A percentile compares a stretch with the other conserved stretches of the same genome.
These are phyloP conservation scores for Bombus impatiens DNA, from an alignment of 1,140 invertebrate genomes.

Conservation along the genomic window DNA sequence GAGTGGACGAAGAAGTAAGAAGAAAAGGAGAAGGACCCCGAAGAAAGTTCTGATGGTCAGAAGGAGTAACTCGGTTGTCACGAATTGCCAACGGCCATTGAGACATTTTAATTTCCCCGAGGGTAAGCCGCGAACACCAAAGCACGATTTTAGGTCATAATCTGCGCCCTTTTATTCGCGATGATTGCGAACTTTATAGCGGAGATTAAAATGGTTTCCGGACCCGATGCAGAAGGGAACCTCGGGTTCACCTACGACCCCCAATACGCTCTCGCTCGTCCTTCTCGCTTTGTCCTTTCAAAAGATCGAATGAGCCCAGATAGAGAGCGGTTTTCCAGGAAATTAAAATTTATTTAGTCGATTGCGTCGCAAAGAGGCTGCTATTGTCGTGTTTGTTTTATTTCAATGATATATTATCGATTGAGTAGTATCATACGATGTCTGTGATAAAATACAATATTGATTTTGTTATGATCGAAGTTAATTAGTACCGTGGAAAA, in stretches of 20 bases:
- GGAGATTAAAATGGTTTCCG: constrained; percentile 43
- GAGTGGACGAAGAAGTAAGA: too few species aligned
- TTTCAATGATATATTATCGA: not conserved
- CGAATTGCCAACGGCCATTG: constrained; percentile 33
- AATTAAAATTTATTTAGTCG: not conserved
- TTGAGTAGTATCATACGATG: not conserved
- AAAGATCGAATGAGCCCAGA: not conserved
- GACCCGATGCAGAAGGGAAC: not conserved
- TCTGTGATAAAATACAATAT: not conserved
- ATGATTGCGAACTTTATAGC: constrained; percentile 48
- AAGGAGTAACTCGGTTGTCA: constrained; percentile 31
- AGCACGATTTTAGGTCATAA: constrained; percentile 45
- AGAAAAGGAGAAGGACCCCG: not conserved
- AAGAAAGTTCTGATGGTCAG: not conserved
- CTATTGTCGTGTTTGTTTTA: not conserved
- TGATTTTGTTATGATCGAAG: not conserved
- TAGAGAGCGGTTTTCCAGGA: not conserved
- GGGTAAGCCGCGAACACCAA: constrained; percentile 13
- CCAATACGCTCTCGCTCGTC: not conserved
- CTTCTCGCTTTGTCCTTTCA: not conserved
- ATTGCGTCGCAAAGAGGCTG: not conserved
- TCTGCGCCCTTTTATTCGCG: constrained; percentile 41
- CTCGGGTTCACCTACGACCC: not conserved
- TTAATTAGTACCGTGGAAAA: not conserved
- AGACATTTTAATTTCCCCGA: constrained; percentile 53